phyloP scores from a whole-genome alignment of 2,888 invertebrate species.

The Drosophila algonquin region DNA sequence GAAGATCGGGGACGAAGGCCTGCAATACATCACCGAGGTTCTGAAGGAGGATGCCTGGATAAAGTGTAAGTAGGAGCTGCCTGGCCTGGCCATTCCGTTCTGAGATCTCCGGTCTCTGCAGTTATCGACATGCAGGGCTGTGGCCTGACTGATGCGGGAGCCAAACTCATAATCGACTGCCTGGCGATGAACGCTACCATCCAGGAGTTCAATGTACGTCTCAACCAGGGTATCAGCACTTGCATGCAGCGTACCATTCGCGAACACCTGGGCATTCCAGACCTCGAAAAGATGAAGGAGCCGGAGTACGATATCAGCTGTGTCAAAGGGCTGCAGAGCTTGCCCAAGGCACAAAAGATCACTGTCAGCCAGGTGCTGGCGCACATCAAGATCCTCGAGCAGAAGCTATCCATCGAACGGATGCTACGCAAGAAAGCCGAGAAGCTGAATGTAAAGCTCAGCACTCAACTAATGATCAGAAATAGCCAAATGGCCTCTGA shows the following conservation, averaged over 20 bases:
- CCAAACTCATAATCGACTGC: constrained; percentile 86
- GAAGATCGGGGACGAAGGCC: constrained; percentile 87
- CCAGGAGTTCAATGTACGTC: constrained; percentile 88
- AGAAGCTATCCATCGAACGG: constrained; percentile 87
- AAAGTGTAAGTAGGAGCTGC: constrained; percentile 85
- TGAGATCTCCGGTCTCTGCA: constrained; percentile 35
- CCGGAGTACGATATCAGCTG: constrained; percentile 76
- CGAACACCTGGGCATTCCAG: constrained; percentile 84
- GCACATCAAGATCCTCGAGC: constrained; percentile 84
- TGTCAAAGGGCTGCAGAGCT: constrained; percentile 58
- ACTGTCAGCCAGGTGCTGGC: constrained; percentile 72
- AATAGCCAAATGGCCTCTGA: constrained; percentile 48
- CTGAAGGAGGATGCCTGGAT: constrained; percentile 92
- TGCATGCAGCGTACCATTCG: constrained; percentile 85
- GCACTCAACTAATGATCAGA: constrained; percentile 86
- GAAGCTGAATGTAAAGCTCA: constrained; percentile 86
- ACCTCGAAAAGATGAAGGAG: constrained; percentile 70
- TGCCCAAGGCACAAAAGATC: constrained; percentile 71
- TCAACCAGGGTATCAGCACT: constrained; percentile 86
- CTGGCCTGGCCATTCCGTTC: not conserved
- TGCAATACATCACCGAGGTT: constrained; percentile 87
- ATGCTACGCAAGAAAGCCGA: constrained; percentile 87
- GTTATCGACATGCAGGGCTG: constrained; percentile 91
- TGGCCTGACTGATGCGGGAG: constrained; percentile 88
- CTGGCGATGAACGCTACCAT: constrained; percentile 88